A percentile compares a stretch with the other conserved stretches of the same genome.
Conservation (phyloP, 1,140 invertebrate genomes). For the Apocrypta bakeri region DNA sequence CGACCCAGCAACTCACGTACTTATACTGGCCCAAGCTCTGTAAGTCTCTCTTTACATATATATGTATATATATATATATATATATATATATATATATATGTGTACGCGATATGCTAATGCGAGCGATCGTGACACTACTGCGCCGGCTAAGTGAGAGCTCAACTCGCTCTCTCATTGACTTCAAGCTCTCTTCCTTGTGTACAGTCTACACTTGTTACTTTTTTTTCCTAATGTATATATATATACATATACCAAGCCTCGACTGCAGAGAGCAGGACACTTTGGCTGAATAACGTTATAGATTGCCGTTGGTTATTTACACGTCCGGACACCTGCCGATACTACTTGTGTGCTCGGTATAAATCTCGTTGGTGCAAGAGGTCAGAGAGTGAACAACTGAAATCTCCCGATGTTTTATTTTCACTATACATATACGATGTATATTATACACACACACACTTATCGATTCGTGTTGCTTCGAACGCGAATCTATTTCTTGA, state of each 20-base stretch:
- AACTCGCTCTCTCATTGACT: conserved; percentile 36
- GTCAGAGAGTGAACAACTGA: background rate
- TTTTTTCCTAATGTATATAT: too few relatives aligned
- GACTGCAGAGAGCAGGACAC: background rate
- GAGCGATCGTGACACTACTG: conserved; percentile 52
- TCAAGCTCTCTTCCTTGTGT: background rate
- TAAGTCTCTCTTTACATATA: background rate
- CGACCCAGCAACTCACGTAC: conserved; percentile 51
- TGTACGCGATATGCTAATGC: conserved; percentile 60
- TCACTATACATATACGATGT: too few relatives aligned
- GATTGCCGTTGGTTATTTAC: background rate
- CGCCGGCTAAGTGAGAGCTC: conserved; percentile 58
- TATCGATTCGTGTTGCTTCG: too few relatives aligned
- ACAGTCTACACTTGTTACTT: background rate
- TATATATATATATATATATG: background rate
- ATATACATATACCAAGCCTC: too few relatives aligned
- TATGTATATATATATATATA: conserved; percentile 15
- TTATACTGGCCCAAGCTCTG: conserved; percentile 22
- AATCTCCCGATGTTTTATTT: too few relatives aligned
- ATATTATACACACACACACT: background rate
- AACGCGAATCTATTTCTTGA: too few relatives aligned
- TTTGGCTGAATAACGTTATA: conserved; percentile 15
- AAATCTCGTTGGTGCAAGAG: background rate
- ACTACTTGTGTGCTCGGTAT: too few relatives aligned
- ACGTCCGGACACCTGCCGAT: background rate